Evolutionary conservation across 2,888 invertebrate species (phyloP).

Genomic region (Lathronympha strigana): DNA sequence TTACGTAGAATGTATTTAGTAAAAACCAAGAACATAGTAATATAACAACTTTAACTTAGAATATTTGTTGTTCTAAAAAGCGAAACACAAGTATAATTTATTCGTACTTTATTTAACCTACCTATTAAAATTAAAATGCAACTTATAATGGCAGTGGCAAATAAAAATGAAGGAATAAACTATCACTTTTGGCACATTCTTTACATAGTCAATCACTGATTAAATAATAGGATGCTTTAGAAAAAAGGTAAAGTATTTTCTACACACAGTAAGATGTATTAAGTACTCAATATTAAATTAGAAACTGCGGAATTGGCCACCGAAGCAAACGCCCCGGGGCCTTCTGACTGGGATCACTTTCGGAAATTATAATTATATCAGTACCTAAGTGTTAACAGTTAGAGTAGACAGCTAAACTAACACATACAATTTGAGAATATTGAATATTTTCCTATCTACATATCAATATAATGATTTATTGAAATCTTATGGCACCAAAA

Average conservation of each 20-base stretch:
- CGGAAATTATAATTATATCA: background rate
- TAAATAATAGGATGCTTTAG: background rate
- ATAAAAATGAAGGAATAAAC: conserved; percentile 43
- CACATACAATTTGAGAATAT: conserved; percentile 50
- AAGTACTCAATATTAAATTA: background rate
- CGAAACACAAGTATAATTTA: conserved; percentile 46
- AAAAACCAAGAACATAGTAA: conserved; percentile 34
- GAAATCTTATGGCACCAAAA: conserved; percentile 68
- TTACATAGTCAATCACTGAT: conserved; percentile 1
- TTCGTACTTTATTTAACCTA: conserved; percentile 38
- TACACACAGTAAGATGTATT: background rate
- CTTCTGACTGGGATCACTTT: conserved; percentile 3
- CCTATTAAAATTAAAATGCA: conserved; percentile 45
- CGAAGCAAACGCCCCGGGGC: background rate
- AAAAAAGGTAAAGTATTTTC: background rate
- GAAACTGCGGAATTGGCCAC: background rate
- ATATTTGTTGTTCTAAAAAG: conserved; percentile 51
- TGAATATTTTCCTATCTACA: conserved; percentile 68
- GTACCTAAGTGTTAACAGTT: conserved; percentile 5
- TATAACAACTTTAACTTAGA: conserved; percentile 50
- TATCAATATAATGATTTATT: conserved; percentile 52
- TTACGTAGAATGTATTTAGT: conserved; percentile 10
- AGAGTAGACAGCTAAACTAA: conserved; percentile 18
- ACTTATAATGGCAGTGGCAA: conserved; percentile 54
- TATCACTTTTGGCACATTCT: conserved; percentile 56